Conservation (phyloP, 1,140 invertebrate genomes). For the Teleogryllus occipitalis region DNA sequence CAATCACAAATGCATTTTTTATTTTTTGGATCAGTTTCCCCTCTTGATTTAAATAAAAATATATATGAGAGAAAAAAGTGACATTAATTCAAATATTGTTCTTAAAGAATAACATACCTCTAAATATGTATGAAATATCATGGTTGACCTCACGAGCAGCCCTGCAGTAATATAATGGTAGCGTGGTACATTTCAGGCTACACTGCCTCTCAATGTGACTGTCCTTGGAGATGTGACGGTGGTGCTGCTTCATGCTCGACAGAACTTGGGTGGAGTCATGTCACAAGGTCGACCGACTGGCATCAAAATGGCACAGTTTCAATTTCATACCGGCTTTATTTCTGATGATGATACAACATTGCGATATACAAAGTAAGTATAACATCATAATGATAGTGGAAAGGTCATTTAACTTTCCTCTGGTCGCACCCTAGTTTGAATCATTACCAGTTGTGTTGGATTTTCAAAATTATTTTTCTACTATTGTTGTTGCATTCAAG, state of each 20-base stretch:
- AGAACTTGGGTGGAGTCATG: conserved; percentile 70
- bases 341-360: conserved; percentile 60
- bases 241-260: conserved; percentile 74
- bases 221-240: conserved; percentile 80
- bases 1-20: too few relatives aligned
- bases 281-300: conserved; percentile 66
- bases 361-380: conserved; percentile 57
- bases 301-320: conserved; percentile 79
- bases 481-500: too few relatives aligned
- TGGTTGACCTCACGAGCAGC: not conserved
- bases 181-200: conserved; percentile 23
- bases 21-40: too few relatives aligned
- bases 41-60: too few relatives aligned
- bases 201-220: conserved; percentile 47
- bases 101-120: too few relatives aligned
- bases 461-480: too few relatives aligned
- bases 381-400: not conserved
- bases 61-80: too few relatives aligned
- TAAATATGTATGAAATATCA: too few relatives aligned
- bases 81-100: too few relatives aligned
- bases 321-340: conserved; percentile 84
- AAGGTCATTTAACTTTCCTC: not conserved
- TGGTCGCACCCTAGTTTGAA: not conserved
- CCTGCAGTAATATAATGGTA: not conserved
- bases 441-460: not conserved